Evolutionary conservation across 1,140 invertebrate species (phyloP).

Genomic region (Cardiocondyla obscurior): DNA sequence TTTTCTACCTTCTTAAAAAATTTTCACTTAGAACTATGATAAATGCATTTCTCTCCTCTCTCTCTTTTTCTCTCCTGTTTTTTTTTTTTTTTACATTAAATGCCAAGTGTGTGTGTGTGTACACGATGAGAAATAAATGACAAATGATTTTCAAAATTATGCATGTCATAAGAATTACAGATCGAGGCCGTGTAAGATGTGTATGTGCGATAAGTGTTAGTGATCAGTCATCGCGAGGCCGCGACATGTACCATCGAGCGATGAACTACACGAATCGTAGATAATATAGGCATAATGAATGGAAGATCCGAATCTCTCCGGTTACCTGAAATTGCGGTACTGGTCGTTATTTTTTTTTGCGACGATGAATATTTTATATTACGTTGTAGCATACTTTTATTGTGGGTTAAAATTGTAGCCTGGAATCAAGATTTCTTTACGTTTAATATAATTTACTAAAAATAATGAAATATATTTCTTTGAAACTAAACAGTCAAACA

Average conservation of each 20-base stretch:
- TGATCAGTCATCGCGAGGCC: conserved; percentile 37
- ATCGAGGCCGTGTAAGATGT: conserved; percentile 38
- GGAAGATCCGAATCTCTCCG: conserved; percentile 42
- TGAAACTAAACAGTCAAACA: no score
- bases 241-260: conserved; percentile 27
- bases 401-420: neutral
- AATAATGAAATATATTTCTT: no score
- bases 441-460: no score
- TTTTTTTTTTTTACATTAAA: neutral
- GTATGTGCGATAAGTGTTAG: neutral
- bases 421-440: no score
- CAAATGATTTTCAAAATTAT: conserved; percentile 34
- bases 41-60: neutral
- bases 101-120: neutral
- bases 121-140: conserved; percentile 5
- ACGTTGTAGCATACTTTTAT: neutral
- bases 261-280: conserved; percentile 39
- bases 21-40: neutral
- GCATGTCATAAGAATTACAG: conserved; percentile 48
- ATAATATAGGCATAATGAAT: conserved; percentile 43
- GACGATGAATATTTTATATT: conserved; percentile 29
- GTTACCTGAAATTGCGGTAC: conserved; percentile 40
- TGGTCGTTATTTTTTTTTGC: conserved; percentile 42
- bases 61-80: neutral
- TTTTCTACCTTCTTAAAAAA: neutral